These are phyloP conservation scores for Leucopsar rothschildi DNA, from an alignment of 2,113 vertebrate species.

Conservation along the genomic window DNA sequence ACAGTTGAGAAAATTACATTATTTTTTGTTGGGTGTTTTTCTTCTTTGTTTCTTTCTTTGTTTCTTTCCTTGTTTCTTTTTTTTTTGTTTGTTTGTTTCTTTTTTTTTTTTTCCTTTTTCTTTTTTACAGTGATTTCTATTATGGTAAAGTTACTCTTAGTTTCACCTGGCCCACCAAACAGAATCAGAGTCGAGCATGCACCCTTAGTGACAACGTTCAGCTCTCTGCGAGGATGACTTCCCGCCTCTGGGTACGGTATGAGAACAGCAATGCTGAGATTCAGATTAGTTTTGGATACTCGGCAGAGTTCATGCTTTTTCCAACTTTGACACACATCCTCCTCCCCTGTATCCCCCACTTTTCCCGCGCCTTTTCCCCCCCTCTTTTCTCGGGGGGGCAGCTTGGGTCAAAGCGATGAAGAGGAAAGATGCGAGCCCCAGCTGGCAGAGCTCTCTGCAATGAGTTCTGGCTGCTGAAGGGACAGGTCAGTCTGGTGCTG, in stretches of 20 bases:
- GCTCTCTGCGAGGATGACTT: neutral
- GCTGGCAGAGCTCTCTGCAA: neutral
- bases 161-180: constrained; percentile 60
- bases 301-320: neutral
- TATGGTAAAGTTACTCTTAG: constrained; percentile 28
- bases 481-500: constrained; percentile 35
- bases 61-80: neutral
- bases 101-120: neutral
- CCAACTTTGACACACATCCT: neutral
- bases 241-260: neutral
- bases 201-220: neutral
- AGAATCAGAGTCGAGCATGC: neutral
- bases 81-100: neutral
- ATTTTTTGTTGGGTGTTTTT: neutral
- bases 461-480: constrained; percentile 5
- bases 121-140: constrained; percentile 63
- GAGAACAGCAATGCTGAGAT: constrained; percentile 40
- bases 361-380: neutral
- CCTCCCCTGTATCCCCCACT: neutral
- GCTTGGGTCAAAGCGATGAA: constrained; percentile 29
- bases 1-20: constrained; percentile 55
- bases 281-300: constrained; percentile 37
- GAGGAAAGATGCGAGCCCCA: neutral
- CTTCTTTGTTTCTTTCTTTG: neutral
- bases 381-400: neutral